A percentile compares a stretch with the other conserved stretches of the same genome.
Evolutionary conservation across 1,140 invertebrate species (phyloP).

Genomic region (Galleria mellonella): DNA sequence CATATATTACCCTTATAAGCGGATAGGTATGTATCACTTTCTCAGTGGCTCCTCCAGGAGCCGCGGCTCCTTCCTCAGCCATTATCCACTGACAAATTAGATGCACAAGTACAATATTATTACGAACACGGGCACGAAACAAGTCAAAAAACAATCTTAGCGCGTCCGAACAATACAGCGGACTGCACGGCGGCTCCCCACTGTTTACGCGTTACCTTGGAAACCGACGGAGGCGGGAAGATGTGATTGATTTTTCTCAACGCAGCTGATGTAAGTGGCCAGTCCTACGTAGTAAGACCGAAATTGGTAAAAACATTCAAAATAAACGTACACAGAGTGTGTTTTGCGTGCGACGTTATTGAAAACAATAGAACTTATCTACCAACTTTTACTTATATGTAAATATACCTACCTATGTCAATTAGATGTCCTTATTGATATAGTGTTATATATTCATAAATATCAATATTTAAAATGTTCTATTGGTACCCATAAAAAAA

Average conservation of each 20-base stretch:
- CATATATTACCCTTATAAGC: conserved; percentile 77
- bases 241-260: conserved; percentile 65
- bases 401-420: too few species aligned
- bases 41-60: conserved; percentile 69
- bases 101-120: conserved; percentile 14
- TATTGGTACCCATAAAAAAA: too few species aligned
- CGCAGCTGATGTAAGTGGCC: conserved; percentile 7
- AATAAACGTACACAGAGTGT: too few species aligned
- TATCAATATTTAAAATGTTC: too few species aligned
- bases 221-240: conserved; percentile 52
- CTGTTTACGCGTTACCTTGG: conserved; percentile 67
- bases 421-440: too few species aligned
- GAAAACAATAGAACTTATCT: too few species aligned
- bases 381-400: too few species aligned
- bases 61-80: conserved; percentile 64
- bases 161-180: not conserved
- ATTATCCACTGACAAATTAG: conserved; percentile 34
- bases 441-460: too few species aligned
- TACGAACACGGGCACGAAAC: too few species aligned
- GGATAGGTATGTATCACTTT: conserved; percentile 85
- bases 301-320: too few species aligned
- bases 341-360: too few species aligned
- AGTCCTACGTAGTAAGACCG: too few species aligned
- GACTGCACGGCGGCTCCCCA: conserved; percentile 39
- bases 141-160: not conserved